A percentile compares a stretch with the other conserved stretches of the same genome.
These are phyloP conservation scores for Crocodylus rhombifer DNA, from an alignment of 2,797 vertebrate species.

Conservation along the genomic window DNA sequence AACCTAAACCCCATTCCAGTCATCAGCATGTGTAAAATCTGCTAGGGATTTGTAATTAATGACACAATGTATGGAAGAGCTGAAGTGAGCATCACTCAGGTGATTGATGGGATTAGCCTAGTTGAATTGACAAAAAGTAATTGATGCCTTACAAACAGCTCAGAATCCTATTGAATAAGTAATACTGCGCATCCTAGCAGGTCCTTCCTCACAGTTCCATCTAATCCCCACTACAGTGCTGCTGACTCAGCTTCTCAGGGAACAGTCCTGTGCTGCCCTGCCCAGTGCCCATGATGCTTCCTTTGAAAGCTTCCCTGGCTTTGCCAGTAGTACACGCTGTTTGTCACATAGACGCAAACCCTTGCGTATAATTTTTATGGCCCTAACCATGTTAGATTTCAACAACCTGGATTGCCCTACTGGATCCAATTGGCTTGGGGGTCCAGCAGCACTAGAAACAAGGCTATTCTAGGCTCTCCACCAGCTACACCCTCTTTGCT, in stretches of 20 bases:
- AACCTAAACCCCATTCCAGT: not conserved
- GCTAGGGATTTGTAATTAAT: not conserved
- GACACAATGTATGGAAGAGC: not conserved
- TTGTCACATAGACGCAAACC: not conserved
- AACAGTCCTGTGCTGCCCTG: not conserved
- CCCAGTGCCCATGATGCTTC: not conserved
- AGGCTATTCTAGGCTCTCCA: not conserved
- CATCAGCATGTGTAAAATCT: not conserved
- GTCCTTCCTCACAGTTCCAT: not conserved
- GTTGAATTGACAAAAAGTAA: not conserved
- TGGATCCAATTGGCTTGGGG: not conserved
- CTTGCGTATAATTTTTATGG: not conserved
- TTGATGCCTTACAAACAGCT: accelerated
- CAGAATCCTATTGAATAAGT: not conserved
- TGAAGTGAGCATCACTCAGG: not conserved
- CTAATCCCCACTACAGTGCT: not conserved
- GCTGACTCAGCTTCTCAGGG: not conserved
- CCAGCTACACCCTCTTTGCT: not conserved
- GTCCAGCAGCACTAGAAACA: not conserved
- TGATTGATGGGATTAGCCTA: not conserved
- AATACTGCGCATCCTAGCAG: not conserved
- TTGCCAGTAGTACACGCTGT: not conserved
- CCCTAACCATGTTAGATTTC: no score
- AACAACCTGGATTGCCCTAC: not conserved
- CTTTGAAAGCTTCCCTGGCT: not conserved